A percentile compares a stretch with the other conserved stretches of the same genome.
phyloP scores from a whole-genome alignment of 1,140 invertebrate species.

The Drosophila sp. region DNA sequence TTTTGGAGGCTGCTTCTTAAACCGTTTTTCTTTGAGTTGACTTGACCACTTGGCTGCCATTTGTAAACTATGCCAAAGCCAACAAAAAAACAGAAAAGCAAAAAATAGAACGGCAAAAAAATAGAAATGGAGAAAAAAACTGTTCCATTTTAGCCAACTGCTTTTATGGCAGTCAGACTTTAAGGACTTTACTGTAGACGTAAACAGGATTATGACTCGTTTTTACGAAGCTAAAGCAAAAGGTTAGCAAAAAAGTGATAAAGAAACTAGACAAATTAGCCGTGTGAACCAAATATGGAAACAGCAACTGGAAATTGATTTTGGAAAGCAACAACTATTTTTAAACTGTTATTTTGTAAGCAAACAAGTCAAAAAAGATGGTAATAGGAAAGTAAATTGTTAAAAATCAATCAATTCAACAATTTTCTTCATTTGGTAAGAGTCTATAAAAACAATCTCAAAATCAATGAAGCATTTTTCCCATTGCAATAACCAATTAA shows the following conservation, averaged over 20 bases:
- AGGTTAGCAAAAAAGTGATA: background rate
- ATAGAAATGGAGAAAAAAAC: slow-evolving; percentile 7
- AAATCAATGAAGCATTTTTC: background rate
- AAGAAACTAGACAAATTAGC: background rate
- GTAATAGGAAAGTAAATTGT: too few species aligned
- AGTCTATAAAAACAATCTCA: background rate
- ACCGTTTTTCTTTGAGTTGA: slow-evolving; percentile 20
- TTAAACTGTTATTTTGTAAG: too few species aligned
- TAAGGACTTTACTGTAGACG: slow-evolving; percentile 9
- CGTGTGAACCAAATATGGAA: background rate
- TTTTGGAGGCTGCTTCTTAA: slow-evolving; percentile 30
- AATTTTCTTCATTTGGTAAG: background rate
- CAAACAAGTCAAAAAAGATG: too few species aligned
- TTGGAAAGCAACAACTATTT: background rate
- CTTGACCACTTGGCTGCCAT: slow-evolving; percentile 23
- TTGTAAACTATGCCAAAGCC: slow-evolving; percentile 10
- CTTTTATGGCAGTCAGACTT: slow-evolving; percentile 1
- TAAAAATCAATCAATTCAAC: too few species aligned
- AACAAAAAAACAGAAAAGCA: background rate
- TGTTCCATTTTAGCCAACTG: slow-evolving; percentile 6
- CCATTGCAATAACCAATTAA: too few species aligned
- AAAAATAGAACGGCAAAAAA: background rate
- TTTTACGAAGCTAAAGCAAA: background rate
- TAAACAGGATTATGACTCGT: slow-evolving; percentile 16
- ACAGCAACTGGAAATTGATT: background rate